phyloP scores from a whole-genome alignment of 2,113 vertebrate species.

The Eolophus roseicapilla region DNA sequence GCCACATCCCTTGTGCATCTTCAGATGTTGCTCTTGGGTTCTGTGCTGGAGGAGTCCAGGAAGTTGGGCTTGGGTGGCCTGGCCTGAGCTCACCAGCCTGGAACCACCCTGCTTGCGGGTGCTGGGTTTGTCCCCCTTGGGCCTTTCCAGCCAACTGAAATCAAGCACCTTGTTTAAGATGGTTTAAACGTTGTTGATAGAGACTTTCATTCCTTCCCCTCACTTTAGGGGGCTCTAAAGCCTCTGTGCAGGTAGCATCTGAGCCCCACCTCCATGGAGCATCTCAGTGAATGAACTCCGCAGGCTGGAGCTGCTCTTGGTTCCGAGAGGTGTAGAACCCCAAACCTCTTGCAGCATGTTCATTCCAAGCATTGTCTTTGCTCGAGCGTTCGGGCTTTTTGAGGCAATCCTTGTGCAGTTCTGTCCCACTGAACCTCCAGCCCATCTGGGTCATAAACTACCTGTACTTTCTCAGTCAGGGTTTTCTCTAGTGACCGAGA shows the following conservation, averaged over 20 bases:
- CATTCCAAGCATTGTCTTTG: neutral
- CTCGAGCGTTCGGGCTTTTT: neutral
- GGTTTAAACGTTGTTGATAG: neutral
- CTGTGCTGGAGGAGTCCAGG: neutral
- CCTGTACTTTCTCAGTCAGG: neutral
- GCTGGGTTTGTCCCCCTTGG: rapidly evolving
- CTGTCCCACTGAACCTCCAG: neutral
- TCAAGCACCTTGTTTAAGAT: neutral
- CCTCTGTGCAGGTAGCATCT: neutral
- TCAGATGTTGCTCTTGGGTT: neutral
- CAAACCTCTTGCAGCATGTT: neutral
- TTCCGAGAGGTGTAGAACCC: neutral
- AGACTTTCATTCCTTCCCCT: neutral
- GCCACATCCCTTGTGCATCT: neutral
- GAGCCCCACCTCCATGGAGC: neutral
- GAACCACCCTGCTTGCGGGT: neutral
- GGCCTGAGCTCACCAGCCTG: rapidly evolving
- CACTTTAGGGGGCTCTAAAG: neutral
- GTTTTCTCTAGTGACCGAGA: neutral
- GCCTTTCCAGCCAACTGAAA: neutral
- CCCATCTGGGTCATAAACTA: neutral
- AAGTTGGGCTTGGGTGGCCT: neutral
- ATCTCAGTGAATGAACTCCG: neutral
- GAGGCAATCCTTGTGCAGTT: neutral
- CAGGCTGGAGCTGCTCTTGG: neutral